Evolutionary conservation across 2,113 vertebrate species (phyloP).

Genomic region (Daphoenositta chrysoptera): DNA sequence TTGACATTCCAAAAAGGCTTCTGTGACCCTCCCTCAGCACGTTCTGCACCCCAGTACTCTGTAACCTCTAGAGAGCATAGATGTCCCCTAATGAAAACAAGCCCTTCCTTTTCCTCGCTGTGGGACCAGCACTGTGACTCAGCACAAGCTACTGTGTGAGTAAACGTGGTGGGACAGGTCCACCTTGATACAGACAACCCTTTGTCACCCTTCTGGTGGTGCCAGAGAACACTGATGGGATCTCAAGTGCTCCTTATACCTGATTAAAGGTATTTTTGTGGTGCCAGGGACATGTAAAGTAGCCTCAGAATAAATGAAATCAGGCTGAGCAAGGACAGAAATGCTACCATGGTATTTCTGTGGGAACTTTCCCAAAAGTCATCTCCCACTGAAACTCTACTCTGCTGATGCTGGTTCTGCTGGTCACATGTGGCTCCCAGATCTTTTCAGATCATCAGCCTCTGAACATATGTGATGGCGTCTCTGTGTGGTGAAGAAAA

Average conservation of each 20-base stretch:
- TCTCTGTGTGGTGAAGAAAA: conserved; percentile 13
- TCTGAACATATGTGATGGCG: conserved; percentile 56
- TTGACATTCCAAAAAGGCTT: background rate
- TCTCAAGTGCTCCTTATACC: background rate
- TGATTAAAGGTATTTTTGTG: background rate
- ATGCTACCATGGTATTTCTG: background rate
- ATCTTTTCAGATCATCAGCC: conserved; percentile 40
- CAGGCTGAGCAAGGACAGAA: background rate
- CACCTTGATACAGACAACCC: background rate
- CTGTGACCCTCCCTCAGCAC: background rate
- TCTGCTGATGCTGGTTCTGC: background rate
- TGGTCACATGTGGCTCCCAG: conserved; percentile 68
- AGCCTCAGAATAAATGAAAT: background rate
- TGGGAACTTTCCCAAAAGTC: conserved; percentile 34
- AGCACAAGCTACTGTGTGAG: background rate
- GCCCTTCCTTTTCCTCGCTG: background rate
- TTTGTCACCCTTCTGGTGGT: background rate
- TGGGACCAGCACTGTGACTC: background rate
- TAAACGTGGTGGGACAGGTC: background rate
- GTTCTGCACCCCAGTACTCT: background rate
- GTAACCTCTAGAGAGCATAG: background rate
- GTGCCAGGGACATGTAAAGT: background rate
- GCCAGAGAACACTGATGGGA: background rate
- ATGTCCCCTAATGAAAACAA: background rate
- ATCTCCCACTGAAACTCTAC: conserved; percentile 24